These are phyloP conservation scores for Cyprinella venusta DNA, from an alignment of 2,797 vertebrate species.

Conservation along the genomic window DNA sequence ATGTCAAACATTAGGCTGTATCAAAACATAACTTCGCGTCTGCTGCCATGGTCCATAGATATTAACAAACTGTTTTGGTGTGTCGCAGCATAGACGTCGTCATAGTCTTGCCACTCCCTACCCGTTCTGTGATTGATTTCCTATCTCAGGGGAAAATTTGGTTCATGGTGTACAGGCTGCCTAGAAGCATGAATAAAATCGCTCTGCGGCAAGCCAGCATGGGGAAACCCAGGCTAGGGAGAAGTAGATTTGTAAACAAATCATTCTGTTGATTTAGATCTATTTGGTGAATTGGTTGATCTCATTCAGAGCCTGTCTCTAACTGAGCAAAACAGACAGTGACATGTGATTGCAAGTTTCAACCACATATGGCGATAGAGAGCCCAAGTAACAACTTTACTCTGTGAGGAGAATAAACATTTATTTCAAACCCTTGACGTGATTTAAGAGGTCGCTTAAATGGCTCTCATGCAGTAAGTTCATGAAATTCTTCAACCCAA, in stretches of 20 bases:
- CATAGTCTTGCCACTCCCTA: too few species aligned
- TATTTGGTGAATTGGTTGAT: neutral
- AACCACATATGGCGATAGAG: neutral
- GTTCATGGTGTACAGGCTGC: too few species aligned
- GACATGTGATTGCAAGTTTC: neutral
- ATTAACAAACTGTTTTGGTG: too few species aligned
- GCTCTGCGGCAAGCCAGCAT: too few species aligned
- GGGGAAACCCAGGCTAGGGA: too few species aligned
- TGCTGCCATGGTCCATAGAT: too few species aligned
- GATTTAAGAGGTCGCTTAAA: conserved; percentile 46
- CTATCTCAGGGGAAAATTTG: too few species aligned
- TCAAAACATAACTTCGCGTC: too few species aligned
- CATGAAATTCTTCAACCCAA: conserved; percentile 1
- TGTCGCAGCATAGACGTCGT: too few species aligned
- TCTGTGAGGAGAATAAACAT: conserved; percentile 35
- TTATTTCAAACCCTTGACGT: conserved; percentile 44
- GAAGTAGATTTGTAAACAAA: neutral
- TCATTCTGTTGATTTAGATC: neutral
- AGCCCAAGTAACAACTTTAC: neutral
- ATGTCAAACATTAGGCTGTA: too few species aligned
- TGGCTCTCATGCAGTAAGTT: neutral
- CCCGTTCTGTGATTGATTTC: too few species aligned
- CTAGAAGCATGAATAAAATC: too few species aligned
- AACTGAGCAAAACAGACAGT: neutral
- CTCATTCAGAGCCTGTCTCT: neutral